Evolutionary conservation across 2,113 vertebrate species (phyloP), one percentile per base, ranked within the genome.

Genomic region (Pelobates fuscus): DNA sequence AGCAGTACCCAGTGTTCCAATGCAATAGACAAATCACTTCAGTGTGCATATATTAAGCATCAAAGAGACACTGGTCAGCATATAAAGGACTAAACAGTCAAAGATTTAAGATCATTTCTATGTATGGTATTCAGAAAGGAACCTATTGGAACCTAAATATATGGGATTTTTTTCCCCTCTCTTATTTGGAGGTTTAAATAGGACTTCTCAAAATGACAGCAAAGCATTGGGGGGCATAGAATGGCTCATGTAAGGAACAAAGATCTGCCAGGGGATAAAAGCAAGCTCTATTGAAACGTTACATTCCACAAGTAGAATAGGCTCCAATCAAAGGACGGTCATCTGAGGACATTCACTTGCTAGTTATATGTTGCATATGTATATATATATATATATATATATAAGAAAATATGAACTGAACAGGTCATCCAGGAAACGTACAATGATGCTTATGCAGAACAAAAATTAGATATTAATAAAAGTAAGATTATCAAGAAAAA

Each of bases 11-110:
- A 60, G 68, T 59, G 25, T 26, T 62, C 20, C 70, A 25, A 21
- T 8, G 29, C n/a, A 71, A 15, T 11, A 29, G 69, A 62, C 60
- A 26, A 63, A 71, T 62, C 25, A 62, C 43, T 61, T 29, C 2
- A 30, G 18, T 30, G 12, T 29, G 43, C 43, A 18, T 61, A 49
- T 61, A 60, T 61, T 71, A 49, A 60, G 18, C 41, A 24, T 71
- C 59, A 71, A 62, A 71, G 59, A 30, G 18, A 25, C 8, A 24
- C 18, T 63, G 37, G 57, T 21, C 24, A n/a, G 29, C 24, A 70
- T 29, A 57, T 62, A 27, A 62, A 62, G 26, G 24, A 62, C 18
- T 60, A 8, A 60, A 20, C 21, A 57, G 32, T 10, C 54, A 23
- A 57, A 27, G 58, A 18, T 4, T 17, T 27, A 17, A 60, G 3